These are phyloP conservation scores for Tipula helvola DNA, from an alignment of 2,888 invertebrate genomes.

Conservation along the genomic window DNA sequence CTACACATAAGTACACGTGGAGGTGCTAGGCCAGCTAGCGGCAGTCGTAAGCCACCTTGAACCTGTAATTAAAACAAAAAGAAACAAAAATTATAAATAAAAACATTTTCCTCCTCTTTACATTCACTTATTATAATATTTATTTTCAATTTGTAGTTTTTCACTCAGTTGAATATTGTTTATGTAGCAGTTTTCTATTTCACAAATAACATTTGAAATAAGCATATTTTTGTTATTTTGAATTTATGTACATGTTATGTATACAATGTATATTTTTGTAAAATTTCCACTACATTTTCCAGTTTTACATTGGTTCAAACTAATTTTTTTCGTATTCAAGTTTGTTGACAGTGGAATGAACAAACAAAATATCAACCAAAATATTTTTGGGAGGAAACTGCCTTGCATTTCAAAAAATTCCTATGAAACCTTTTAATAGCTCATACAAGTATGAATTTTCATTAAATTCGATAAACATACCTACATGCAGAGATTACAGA, in stretches of 20 bases:
- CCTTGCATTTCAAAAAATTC: neutral
- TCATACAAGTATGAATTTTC: too few species aligned
- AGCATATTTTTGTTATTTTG: neutral
- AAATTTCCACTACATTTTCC: too few species aligned
- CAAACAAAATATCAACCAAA: neutral
- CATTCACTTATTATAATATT: neutral
- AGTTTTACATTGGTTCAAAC: too few species aligned
- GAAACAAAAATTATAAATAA: neutral
- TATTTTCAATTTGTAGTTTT: neutral
- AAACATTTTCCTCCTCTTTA: neutral
- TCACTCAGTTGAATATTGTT: neutral
- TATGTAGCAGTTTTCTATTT: neutral
- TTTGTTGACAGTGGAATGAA: neutral
- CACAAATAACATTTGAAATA: neutral
- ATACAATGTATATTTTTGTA: too few species aligned
- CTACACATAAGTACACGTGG: constrained; percentile 31
- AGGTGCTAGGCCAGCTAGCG: constrained; percentile 30
- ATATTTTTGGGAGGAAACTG: neutral
- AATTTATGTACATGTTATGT: neutral
- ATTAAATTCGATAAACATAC: too few species aligned
- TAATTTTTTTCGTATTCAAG: neutral
- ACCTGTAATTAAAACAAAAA: constrained; percentile 23
- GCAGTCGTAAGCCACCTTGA: constrained; percentile 34
- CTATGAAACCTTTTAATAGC: too few species aligned
- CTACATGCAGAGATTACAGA: too few species aligned